phyloP scores from a whole-genome alignment of 2,888 invertebrate genomes.

The Priocnemis perturbator region DNA sequence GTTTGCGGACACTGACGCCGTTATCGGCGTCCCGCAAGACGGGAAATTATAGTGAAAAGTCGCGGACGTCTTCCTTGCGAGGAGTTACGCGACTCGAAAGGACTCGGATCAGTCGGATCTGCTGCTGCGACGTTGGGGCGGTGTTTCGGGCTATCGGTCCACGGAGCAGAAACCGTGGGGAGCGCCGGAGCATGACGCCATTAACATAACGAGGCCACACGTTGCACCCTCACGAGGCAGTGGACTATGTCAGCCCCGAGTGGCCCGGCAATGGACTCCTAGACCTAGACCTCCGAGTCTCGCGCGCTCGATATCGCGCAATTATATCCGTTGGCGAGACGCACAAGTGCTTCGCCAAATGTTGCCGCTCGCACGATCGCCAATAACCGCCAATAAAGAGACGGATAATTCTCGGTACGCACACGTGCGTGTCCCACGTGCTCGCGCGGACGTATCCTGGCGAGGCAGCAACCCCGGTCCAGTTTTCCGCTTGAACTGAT shows the following conservation, averaged over 20 bases:
- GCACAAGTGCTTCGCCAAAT: neutral
- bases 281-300: conserved; percentile 61
- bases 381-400: conserved; percentile 7
- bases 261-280: conserved; percentile 54
- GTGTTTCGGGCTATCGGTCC: conserved; percentile 38
- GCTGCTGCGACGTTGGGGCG: neutral
- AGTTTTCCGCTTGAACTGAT: conserved; percentile 70
- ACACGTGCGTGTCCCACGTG: conserved; percentile 48
- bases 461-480: conserved; percentile 33
- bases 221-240: conserved; percentile 58
- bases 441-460: conserved; percentile 12
- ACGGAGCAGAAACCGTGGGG: conserved; percentile 50
- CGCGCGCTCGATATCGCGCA: conserved; percentile 43
- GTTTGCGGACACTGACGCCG: too few species aligned
- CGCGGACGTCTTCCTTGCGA: too few species aligned
- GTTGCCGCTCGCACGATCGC: neutral
- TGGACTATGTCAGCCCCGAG: conserved; percentile 58
- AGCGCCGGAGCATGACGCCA: conserved; percentile 68
- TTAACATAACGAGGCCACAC: conserved; percentile 64
- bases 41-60: too few species aligned
- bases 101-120: too few species aligned
- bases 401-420: conserved; percentile 11
- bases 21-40: too few species aligned
- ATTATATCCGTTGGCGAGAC: conserved; percentile 34
- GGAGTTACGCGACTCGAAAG: too few species aligned